Conservation (phyloP, 2,113 vertebrate species). For the Menura novaehollandiae region DNA sequence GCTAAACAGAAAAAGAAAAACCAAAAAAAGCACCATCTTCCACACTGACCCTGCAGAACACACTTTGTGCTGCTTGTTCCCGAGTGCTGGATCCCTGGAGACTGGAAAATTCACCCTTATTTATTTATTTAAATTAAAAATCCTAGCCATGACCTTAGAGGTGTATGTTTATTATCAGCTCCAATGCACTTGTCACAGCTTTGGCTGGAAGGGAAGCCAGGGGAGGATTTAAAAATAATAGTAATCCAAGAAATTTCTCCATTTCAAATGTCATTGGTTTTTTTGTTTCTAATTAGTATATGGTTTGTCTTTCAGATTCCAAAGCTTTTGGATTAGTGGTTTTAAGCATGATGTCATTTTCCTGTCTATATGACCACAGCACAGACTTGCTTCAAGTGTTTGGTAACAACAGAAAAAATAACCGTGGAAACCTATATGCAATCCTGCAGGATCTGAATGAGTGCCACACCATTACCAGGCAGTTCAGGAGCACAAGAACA, state of each 20-base stretch:
- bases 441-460: slow-evolving; percentile 23
- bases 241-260: slow-evolving; percentile 57
- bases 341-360: slow-evolving; percentile 73
- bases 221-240: slow-evolving; percentile 46
- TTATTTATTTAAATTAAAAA: slow-evolving; percentile 62
- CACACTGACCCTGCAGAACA: background rate
- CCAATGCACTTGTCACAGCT: slow-evolving; percentile 72
- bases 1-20: background rate
- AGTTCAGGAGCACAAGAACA: background rate
- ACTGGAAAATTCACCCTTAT: slow-evolving; percentile 57
- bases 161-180: slow-evolving; percentile 74
- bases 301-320: slow-evolving; percentile 65
- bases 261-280: slow-evolving; percentile 14
- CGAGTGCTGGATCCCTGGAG: slow-evolving; percentile 30
- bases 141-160: slow-evolving; percentile 67
- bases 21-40: background rate
- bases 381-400: slow-evolving; percentile 52
- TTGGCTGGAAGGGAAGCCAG: slow-evolving; percentile 61
- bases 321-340: slow-evolving; percentile 70
- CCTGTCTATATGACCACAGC: slow-evolving; percentile 69
- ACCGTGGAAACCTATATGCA: slow-evolving; percentile 63
- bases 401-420: slow-evolving; percentile 74
- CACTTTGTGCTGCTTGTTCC: background rate
- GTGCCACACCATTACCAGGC: slow-evolving; percentile 53
- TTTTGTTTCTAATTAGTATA: slow-evolving; percentile 69